A percentile compares a stretch with the other conserved stretches of the same genome.
phyloP scores from a whole-genome alignment of 2,113 vertebrate species.

The Ciconia stormi region DNA sequence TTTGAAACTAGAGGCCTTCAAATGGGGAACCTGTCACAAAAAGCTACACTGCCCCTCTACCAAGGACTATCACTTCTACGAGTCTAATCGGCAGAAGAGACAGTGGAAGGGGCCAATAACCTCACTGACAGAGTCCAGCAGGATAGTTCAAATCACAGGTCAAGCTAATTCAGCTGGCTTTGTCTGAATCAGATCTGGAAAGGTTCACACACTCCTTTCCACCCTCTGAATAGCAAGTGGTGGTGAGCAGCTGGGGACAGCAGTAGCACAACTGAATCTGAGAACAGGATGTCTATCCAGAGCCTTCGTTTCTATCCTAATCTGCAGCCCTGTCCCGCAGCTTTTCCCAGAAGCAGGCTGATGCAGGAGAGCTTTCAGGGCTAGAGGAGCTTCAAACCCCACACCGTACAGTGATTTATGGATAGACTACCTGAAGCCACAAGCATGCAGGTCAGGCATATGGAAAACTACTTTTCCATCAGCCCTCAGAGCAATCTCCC shows the following conservation, averaged over 20 bases:
- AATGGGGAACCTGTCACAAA: not conserved
- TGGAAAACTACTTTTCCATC: not conserved
- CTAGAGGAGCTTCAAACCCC: not conserved
- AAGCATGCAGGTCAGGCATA: not conserved
- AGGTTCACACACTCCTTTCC: not conserved
- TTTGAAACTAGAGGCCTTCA: not conserved
- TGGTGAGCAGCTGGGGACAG: not conserved
- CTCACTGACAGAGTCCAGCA: not conserved
- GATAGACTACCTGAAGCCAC: not conserved
- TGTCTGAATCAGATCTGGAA: not conserved
- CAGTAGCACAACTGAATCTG: not conserved
- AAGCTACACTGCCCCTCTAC: not conserved
- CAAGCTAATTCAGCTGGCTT: not conserved
- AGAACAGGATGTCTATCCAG: not conserved
- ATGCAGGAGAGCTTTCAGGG: not conserved
- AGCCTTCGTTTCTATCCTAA: not conserved
- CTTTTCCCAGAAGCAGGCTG: not conserved
- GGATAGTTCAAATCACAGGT: not conserved
- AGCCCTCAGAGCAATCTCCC: not conserved
- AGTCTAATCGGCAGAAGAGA: not conserved
- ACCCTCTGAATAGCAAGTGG: not conserved
- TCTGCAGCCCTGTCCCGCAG: not conserved
- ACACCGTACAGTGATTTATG: not conserved
- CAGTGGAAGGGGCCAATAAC: not conserved
- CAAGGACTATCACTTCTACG: not conserved